phyloP scores from a whole-genome alignment of 2,113 vertebrate genomes.

The Sceloporus undulatus region DNA sequence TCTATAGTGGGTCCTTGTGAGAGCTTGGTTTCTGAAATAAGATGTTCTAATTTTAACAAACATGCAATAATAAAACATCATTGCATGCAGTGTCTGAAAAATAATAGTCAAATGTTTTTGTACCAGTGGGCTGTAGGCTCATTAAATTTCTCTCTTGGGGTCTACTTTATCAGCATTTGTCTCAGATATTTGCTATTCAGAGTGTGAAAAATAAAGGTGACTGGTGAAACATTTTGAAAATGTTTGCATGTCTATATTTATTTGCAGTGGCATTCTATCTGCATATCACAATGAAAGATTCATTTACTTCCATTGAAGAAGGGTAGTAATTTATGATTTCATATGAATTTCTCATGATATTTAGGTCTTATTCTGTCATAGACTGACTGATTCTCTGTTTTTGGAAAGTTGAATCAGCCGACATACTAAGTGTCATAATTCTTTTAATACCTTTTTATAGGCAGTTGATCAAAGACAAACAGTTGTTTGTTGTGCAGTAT shows the following conservation, averaged over 20 bases:
- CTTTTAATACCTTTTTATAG: neutral
- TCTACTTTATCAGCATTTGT: slow-evolving; percentile 44
- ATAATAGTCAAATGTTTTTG: neutral
- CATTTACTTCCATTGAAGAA: neutral
- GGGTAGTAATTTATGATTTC: neutral
- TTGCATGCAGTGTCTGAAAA: neutral
- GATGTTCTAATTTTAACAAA: neutral
- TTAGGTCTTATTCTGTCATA: neutral
- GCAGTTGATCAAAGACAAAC: neutral
- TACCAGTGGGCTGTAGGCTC: neutral
- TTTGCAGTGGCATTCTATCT: neutral
- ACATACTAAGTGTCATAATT: neutral
- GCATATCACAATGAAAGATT: neutral
- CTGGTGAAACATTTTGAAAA: neutral
- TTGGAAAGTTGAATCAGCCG: neutral
- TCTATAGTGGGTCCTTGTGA: neutral
- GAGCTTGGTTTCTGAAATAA: neutral
- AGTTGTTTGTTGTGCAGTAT: neutral
- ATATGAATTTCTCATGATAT: neutral
- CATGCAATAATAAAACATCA: slow-evolving; percentile 16
- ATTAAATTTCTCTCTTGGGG: slow-evolving; percentile 25
- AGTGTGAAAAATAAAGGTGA: slow-evolving; percentile 35
- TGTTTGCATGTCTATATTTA: neutral
- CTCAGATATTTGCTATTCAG: slow-evolving; percentile 24
- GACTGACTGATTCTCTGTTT: accelerated